A percentile compares a stretch with the other conserved stretches of the same genome.
Evolutionary conservation across 2,113 vertebrate species (phyloP).

Genomic region (Rhinoderma darwinii): DNA sequence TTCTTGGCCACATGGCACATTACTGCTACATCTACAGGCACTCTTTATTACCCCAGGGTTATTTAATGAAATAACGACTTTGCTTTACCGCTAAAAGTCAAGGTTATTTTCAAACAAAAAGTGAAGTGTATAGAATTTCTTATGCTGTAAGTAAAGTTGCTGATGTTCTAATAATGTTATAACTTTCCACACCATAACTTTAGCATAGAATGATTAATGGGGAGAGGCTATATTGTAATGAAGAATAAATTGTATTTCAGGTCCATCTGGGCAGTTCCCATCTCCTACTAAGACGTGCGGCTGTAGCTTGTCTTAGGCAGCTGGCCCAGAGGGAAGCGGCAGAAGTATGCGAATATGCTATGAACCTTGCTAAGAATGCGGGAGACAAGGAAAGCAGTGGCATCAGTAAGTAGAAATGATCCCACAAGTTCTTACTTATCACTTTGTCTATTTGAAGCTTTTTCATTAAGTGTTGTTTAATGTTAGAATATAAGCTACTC

Average conservation of each 20-base stretch:
- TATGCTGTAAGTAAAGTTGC: no score
- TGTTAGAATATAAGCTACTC: no score
- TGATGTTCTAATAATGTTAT: background rate
- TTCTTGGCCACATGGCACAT: no score
- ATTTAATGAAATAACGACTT: background rate
- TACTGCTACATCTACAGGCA: no score
- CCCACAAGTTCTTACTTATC: background rate
- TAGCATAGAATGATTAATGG: no score
- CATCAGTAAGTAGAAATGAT: constrained; percentile 78
- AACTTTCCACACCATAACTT: no score
- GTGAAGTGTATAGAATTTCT: no score
- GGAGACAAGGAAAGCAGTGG: constrained; percentile 86
- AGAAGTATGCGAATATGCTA: constrained; percentile 97
- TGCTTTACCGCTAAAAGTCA: background rate
- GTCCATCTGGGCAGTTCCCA: constrained; percentile 97
- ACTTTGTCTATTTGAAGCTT: background rate
- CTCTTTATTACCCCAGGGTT: background rate
- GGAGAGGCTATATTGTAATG: background rate
- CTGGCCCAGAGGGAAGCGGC: constrained; percentile 95
- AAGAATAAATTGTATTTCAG: constrained; percentile 68
- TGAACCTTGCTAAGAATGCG: constrained; percentile 88
- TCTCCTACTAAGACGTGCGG: constrained; percentile 89
- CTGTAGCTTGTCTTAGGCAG: constrained; percentile 93
- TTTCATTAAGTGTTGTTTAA: background rate
- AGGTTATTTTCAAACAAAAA: no score